Evolutionary conservation across 2,113 vertebrate genomes (phyloP), one percentile per base, ranked within the genome.

Genomic region (Megaceryle torquata): DNA sequence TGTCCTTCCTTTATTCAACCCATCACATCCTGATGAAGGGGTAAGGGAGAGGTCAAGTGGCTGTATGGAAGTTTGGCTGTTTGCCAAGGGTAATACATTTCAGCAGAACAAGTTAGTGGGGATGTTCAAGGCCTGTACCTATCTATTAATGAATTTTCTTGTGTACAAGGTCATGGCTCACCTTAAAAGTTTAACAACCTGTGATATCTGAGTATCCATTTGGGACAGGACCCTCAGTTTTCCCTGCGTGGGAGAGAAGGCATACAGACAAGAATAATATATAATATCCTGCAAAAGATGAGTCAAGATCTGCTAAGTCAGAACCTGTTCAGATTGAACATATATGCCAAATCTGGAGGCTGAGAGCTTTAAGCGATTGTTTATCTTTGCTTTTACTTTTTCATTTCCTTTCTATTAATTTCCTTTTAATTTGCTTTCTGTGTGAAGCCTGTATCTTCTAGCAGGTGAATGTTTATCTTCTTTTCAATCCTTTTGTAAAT

Each of bases 21-120:
- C 10, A 61, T 25, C 7, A 10, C 7, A 35, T n/a, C 33, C n/a
- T 0, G 1, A 29, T 61, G 37, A 72, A 67, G 21, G 11, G 9
- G 2, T 15, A 4, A 18, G 21, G 21, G 37, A 51, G 11, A 77
- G 10, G 14, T 33, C 1, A 1, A 53, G 37, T 7, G 13, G 3
- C 16, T 65, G 21, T 4, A 15, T 50, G 13, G 39, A 29, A 54
- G 17, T 60, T 51, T 20, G 9, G 3, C 13, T 68, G 29, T 35
- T 74, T 79, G 22, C 35, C 31, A 39, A 29, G 10, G 6, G 41
- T 39, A 75, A 75, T 4, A 19, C 6, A 44, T 16, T 51, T 57
- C 28, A 69, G 13, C 11, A 25, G 15, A 43, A 77, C 28, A 51
- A 82, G 7, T 1, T 51, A 22, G 9, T 31, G 18, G 11, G 13